A percentile compares a stretch with the other conserved stretches of the same genome.
Conservation (phyloP, 2,797 vertebrate species). For the Onychomys arenicola region DNA sequence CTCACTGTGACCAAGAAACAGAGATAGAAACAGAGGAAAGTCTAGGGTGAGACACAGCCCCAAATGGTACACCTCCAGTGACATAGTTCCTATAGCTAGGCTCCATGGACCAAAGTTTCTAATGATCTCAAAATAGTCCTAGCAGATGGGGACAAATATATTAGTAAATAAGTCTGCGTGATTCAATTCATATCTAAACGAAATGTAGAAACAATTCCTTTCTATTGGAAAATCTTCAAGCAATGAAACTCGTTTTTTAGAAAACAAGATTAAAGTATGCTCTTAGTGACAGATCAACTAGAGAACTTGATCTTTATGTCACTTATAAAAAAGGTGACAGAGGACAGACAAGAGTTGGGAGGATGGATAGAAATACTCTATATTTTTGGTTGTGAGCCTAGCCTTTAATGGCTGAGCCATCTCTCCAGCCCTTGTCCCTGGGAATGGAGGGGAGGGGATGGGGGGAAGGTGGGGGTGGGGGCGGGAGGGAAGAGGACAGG, state of each 20-base stretch:
- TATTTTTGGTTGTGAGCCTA: too few relatives aligned
- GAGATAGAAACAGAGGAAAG: background rate
- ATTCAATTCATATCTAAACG: background rate
- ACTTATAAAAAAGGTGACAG: background rate
- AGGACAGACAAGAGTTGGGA: background rate
- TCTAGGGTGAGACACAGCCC: background rate
- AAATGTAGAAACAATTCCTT: background rate
- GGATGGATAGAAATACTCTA: background rate
- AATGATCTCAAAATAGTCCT: background rate
- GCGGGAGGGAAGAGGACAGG: too few relatives aligned
- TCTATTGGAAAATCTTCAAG: background rate
- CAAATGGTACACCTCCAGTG: background rate
- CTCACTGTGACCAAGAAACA: background rate
- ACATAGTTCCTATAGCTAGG: too few relatives aligned
- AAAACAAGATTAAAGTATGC: background rate
- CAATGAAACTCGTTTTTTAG: slow-evolving; percentile 22
- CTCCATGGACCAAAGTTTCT: background rate
- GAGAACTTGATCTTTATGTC: slow-evolving; percentile 8
- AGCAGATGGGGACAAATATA: background rate
- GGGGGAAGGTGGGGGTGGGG: too few relatives aligned
- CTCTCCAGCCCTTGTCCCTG: too few relatives aligned
- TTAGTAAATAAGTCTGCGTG: background rate
- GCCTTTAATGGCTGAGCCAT: too few relatives aligned
- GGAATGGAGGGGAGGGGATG: too few relatives aligned
- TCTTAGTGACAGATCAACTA: background rate